Conservation (phyloP, 1,140 invertebrate species). For the Triops cancriformis region DNA sequence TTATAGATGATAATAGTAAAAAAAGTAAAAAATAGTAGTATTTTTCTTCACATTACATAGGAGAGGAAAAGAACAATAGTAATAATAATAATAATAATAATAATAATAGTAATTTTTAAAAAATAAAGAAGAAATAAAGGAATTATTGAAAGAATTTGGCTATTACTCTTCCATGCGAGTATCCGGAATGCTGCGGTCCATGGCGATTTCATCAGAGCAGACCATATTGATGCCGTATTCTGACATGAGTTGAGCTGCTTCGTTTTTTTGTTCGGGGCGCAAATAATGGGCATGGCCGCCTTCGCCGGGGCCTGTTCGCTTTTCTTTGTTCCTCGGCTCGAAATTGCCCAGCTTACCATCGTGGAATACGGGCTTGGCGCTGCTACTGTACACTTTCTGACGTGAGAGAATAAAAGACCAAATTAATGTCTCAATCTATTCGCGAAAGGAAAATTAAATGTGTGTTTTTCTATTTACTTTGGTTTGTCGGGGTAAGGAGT, state of each 20-base stretch:
- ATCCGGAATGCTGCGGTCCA: conserved; percentile 74
- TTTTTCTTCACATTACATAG: too few species aligned
- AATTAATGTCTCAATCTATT: background rate
- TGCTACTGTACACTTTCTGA: background rate
- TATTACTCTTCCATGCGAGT: conserved; percentile 72
- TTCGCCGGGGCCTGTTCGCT: conserved; percentile 70
- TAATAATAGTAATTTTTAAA: too few species aligned
- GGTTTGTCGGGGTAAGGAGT: conserved; percentile 25
- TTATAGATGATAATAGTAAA: too few species aligned
- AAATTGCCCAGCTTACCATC: conserved; percentile 44
- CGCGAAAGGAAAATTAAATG: too few species aligned
- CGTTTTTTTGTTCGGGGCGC: conserved; percentile 62
- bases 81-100: too few species aligned
- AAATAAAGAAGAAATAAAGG: too few species aligned
- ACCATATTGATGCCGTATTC: conserved; percentile 97
- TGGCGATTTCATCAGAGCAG: conserved; percentile 86
- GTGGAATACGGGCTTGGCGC: conserved; percentile 36
- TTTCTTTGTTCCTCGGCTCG: conserved; percentile 45
- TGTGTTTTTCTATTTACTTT: conserved; percentile 26
- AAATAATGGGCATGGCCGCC: conserved; percentile 66
- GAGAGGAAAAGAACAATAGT: too few species aligned
- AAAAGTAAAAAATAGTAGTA: too few species aligned
- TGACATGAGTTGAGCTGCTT: conserved; percentile 60
- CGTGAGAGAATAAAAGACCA: background rate
- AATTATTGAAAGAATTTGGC: too few species aligned